phyloP scores from a whole-genome alignment of 64 coral and sea anemone genomes.

The Stichodactyla helianthus region DNA sequence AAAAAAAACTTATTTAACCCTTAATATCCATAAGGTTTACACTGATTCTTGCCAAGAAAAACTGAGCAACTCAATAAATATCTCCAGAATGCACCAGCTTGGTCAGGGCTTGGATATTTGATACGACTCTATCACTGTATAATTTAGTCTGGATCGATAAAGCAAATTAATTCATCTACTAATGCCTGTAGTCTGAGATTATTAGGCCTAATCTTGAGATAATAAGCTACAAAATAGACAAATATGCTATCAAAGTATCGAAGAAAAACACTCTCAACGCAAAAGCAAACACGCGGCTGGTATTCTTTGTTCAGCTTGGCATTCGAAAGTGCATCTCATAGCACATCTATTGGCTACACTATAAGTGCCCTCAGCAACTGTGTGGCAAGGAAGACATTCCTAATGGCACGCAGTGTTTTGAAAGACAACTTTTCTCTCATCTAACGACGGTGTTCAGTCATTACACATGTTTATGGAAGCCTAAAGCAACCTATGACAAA shows the following conservation, averaged over 20 bases:
- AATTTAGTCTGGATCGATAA: neutral
- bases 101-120: neutral
- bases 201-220: constrained; percentile 8
- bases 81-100: neutral
- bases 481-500: neutral
- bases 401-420: neutral
- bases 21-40: neutral
- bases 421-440: neutral
- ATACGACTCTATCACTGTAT: neutral
- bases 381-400: constrained; percentile 2
- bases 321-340: neutral
- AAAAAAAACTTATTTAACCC: too few species aligned
- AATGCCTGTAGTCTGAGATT: constrained; percentile 15
- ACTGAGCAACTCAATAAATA: neutral
- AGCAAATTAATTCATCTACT: neutral
- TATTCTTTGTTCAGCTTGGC: neutral
- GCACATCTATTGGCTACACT: neutral
- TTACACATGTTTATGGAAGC: constrained; percentile 1
- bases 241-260: neutral
- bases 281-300: neutral
- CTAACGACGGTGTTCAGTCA: neutral
- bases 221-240: constrained; percentile 1
- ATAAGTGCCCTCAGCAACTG: neutral
- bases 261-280: neutral
- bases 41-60: neutral